Base-by-base conservation (phyloP, 2,888 invertebrate genomes). In the Diadegma fenestrale region DNA sequence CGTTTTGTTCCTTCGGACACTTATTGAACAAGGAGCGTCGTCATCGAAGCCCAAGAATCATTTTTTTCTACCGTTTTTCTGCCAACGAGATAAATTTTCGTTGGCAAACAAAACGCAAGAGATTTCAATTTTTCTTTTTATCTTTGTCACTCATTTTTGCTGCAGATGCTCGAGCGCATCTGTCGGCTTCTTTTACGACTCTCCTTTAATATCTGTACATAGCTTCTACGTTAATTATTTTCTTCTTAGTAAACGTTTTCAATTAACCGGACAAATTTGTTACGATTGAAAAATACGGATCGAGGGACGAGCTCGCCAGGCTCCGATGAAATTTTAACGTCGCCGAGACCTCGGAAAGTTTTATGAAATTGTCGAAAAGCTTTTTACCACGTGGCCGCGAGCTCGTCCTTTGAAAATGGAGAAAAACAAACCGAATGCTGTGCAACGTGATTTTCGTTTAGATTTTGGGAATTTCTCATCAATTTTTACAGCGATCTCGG, bases 1-100 rank as follows among this genome's bases (percentile, higher is more conserved):
- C 79, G 61, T 77, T 37, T 82, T 73, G 68, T 73, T 83, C 66
- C 66, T 61, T 73, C 78, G 78, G 72, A 58, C 43, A 82, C 37
- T 66, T 63, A 78, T 45, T 66, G 17, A 61, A 73, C 58, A 6
- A 58, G 58, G 26, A 58, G 58, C 14, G 14, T 58, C 26, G 4
- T 26, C 26, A 26, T 1, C 26, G 14, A 26, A 26, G 26, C 26
- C 54, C 19, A 58, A 19, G 26, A 26, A 33, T 33, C 6, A 14
- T 26, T 6, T 26, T 5, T 14, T 58, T 54, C 2, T 2, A 19
- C 45, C 68, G 41, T 63, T 45, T 79, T 79, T 61, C 37, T 63
- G 22, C 6, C 51, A 58, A 26, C 14, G 26, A 5, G 4, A 58
- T 12, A 37, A 37, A 8, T 22, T 58, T 14, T 26, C 26, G 26